phyloP scores from a whole-genome alignment of 2,888 invertebrate species.

The Nymphalis polychloros region DNA sequence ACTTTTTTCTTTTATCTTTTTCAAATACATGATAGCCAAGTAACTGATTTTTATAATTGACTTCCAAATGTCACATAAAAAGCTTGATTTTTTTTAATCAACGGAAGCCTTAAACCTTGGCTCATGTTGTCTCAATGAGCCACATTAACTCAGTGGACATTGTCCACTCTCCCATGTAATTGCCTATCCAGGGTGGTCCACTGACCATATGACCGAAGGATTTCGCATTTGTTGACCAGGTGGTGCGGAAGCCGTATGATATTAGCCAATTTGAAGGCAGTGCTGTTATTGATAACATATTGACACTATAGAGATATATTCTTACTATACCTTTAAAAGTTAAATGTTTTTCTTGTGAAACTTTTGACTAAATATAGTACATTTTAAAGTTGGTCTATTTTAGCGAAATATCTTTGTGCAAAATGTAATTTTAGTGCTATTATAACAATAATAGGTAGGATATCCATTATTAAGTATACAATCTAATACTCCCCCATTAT shows the following conservation, averaged over 20 bases:
- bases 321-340: too few relatives aligned
- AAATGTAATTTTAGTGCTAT: neutral
- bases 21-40: too few relatives aligned
- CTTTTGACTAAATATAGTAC: too few relatives aligned
- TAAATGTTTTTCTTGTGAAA: too few relatives aligned
- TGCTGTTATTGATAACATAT: neutral
- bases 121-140: constrained; percentile 17
- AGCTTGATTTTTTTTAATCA: neutral
- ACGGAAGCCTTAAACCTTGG: constrained; percentile 17
- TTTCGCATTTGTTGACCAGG: constrained; percentile 38
- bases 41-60: neutral
- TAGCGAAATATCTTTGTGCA: too few relatives aligned
- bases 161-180: constrained; percentile 58
- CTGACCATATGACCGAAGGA: constrained; percentile 55
- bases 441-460: neutral
- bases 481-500: constrained; percentile 26
- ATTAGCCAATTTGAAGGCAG: constrained; percentile 10
- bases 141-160: constrained; percentile 32
- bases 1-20: too few relatives aligned
- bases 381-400: too few relatives aligned
- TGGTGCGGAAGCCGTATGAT: constrained; percentile 50
- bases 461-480: neutral
- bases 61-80: neutral
- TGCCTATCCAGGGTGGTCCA: constrained; percentile 54
- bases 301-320: too few relatives aligned